Conservation (phyloP, 2,888 invertebrate species). For the Resseliella maxima region DNA sequence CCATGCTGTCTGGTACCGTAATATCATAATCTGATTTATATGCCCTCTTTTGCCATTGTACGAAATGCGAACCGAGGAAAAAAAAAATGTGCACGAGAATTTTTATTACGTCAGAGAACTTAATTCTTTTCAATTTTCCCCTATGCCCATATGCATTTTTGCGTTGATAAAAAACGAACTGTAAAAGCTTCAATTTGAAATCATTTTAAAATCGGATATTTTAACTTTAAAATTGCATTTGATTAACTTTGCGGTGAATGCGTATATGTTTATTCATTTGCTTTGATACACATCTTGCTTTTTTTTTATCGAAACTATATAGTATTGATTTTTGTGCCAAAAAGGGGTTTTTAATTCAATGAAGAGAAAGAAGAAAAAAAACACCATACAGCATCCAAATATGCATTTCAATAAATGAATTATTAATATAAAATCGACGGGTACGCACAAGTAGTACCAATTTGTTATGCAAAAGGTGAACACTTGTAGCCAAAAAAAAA, state of each 20-base stretch:
- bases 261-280: neutral
- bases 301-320: neutral
- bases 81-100: no score
- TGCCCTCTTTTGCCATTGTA: neutral
- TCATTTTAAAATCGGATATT: neutral
- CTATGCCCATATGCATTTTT: no score
- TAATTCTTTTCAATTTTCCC: no score
- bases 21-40: conserved; percentile 42
- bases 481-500: neutral
- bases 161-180: no score
- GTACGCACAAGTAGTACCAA: neutral
- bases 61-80: neutral
- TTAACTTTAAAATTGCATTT: neutral
- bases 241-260: neutral
- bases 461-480: conserved; percentile 15
- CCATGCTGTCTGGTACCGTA: neutral
- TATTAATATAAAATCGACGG: neutral
- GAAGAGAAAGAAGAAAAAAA: no score
- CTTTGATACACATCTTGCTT: neutral
- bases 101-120: no score
- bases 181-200: neutral
- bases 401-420: conserved; percentile 30
- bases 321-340: no score
- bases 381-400: no score
- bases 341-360: neutral